These are phyloP conservation scores for Myrmecobius fasciatus DNA, from an alignment of 2,113 vertebrate species.

Conservation along the genomic window DNA sequence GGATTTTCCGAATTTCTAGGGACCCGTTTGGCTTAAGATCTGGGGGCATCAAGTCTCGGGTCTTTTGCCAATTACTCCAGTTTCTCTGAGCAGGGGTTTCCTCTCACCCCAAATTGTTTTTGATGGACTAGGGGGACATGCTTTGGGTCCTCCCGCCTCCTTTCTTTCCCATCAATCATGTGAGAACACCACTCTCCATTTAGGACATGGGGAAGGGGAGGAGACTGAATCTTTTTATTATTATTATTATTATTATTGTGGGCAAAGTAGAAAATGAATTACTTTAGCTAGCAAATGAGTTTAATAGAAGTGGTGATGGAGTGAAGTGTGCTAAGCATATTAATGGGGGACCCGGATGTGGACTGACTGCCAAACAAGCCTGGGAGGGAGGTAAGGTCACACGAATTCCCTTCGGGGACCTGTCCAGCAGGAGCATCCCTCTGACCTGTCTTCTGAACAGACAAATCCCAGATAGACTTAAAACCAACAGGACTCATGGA, in stretches of 20 bases:
- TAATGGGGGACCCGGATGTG: conserved; percentile 40
- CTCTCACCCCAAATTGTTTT: not conserved
- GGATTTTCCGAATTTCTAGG: not conserved
- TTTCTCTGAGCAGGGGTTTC: not conserved
- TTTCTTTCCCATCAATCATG: conserved; percentile 1
- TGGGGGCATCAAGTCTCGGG: too few species aligned
- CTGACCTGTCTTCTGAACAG: not conserved
- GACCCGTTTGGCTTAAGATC: not conserved
- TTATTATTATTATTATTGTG: conserved; percentile 48
- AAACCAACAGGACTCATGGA: not conserved
- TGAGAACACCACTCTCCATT: not conserved
- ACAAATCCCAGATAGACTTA: not conserved
- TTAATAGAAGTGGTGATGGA: conserved; percentile 81
- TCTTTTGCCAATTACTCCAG: not conserved
- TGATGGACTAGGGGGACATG: not conserved
- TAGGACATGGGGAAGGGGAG: fast-evolving
- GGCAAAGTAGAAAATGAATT: conserved; percentile 82
- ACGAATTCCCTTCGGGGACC: too few species aligned
- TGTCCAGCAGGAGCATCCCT: not conserved
- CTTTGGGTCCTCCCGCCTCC: not conserved
- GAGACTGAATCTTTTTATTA: not conserved
- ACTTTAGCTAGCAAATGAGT: conserved; percentile 81
- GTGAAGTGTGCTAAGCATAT: conserved; percentile 71
- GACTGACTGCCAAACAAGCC: conserved; percentile 71
- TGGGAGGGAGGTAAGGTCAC: not conserved